Evolutionary conservation across 2,113 vertebrate species (phyloP), one percentile per base, ranked within the genome.

Genomic region (Procavia capensis): DNA sequence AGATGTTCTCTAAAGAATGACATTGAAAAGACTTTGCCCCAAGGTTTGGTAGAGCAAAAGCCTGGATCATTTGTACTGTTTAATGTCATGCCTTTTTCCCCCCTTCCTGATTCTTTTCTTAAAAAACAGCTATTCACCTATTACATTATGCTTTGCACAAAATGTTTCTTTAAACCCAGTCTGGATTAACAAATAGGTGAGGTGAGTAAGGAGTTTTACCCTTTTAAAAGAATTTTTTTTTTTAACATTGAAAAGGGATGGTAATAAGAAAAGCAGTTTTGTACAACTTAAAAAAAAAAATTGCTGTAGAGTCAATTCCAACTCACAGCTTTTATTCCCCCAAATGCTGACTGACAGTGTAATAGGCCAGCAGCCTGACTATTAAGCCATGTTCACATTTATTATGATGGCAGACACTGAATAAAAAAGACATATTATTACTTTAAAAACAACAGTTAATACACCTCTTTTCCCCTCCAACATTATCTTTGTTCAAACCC

Each of bases 1-100:
- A 98, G 97, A 97, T 94, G 96, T 98, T 96, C 96, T 96, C 76
- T 96, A 95, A 98, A 98, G 91, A 95, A 96, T 96, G 95, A 94
- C 96, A 97, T 97, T 98, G 96, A 97, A 98, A 97, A 96, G 95
- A 96, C 92, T 94, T 97, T 98, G 95, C 92, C 91, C 63, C 0
- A 1, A 97, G 97, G 94, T 98, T 97, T 96, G 70, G 47, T 50
- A 87, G 78, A 97, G 92, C 59, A 97, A 98, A 97, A 97, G 89
- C 76, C 85, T 96, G 85, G 76, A 97, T 96, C 97, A 95, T 96
- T 97, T 97, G 90, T 94, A 74, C 92, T 96, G 61, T 97, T 97
- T 95, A 94, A 96, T 96, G 93, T 88, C 96, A 96, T 92, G 82
- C 85, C 5, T 85, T 64, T 11, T 64, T 54, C 13, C 13, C 43